Percentiles rank a stretch among this genome's conserved stretches.
Evolutionary conservation across 2,888 invertebrate genomes (phyloP).

Genomic region (Caradrina kadenii): DNA sequence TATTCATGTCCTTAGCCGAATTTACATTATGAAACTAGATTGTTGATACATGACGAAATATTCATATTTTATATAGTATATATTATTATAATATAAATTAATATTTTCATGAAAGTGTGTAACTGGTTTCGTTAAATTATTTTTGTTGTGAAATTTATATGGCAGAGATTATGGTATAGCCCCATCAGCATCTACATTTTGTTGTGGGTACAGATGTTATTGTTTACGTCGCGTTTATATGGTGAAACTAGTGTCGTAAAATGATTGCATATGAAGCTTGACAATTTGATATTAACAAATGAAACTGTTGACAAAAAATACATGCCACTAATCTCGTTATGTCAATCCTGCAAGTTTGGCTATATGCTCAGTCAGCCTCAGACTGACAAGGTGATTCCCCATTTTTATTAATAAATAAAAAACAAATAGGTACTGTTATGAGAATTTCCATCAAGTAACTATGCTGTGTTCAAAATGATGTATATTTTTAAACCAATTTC

Average conservation of each 20-base stretch:
- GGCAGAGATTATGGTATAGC: neutral
- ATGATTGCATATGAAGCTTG: too few species aligned
- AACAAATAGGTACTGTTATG: constrained; percentile 16
- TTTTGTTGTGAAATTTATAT: too few species aligned
- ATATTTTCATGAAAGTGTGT: neutral
- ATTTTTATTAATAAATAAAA: constrained; percentile 10
- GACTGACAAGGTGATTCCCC: neutral
- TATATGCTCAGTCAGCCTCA: too few species aligned
- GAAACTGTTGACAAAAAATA: too few species aligned
- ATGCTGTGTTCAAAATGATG: constrained; percentile 23
- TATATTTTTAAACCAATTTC: constrained; percentile 11
- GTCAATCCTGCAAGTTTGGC: too few species aligned
- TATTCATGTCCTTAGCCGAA: neutral
- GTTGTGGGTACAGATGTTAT: neutral
- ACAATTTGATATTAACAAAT: too few species aligned
- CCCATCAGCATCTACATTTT: neutral
- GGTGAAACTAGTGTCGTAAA: too few species aligned
- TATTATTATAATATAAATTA: neutral
- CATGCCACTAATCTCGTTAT: too few species aligned
- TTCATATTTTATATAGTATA: too few species aligned
- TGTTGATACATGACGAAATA: neutral
- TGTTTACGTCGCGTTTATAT: neutral
- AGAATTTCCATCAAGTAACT: constrained; percentile 25
- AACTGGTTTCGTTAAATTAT: too few species aligned
- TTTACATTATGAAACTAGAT: neutral